Conservation (phyloP, 2,797 vertebrate genomes). For the Aphelocoma californica region DNA sequence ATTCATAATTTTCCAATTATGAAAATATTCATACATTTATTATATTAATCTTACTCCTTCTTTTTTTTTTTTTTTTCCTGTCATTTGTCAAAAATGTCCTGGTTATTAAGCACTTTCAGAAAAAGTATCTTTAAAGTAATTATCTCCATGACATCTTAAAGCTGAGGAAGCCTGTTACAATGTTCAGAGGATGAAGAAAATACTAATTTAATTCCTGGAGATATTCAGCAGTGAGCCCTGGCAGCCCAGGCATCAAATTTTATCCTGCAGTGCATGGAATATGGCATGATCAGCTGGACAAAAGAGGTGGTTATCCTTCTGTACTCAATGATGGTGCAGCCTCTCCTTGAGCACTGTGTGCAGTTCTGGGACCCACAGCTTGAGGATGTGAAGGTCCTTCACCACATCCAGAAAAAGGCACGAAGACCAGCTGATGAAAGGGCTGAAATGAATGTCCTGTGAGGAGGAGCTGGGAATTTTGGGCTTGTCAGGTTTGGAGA, state of each 20-base stretch:
- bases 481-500: background rate
- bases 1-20: background rate
- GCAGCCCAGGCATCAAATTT: background rate
- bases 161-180: background rate
- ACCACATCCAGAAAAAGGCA: background rate
- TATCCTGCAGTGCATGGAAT: background rate
- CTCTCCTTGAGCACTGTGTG: background rate
- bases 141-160: background rate
- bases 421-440: background rate
- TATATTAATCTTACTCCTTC: background rate
- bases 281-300: accelerated
- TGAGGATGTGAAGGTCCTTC: background rate
- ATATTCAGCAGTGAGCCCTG: background rate
- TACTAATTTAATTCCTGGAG: background rate
- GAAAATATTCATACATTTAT: background rate
- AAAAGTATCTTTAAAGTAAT: background rate
- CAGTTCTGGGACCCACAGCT: background rate
- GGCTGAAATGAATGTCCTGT: background rate
- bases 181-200: background rate
- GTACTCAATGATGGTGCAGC: no score
- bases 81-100: background rate
- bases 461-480: background rate
- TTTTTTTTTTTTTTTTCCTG: background rate
- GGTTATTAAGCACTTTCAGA: background rate
- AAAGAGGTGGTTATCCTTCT: accelerated